Evolutionary conservation across 2,113 vertebrate genomes (phyloP).

Genomic region (Sturnus vulgaris): DNA sequence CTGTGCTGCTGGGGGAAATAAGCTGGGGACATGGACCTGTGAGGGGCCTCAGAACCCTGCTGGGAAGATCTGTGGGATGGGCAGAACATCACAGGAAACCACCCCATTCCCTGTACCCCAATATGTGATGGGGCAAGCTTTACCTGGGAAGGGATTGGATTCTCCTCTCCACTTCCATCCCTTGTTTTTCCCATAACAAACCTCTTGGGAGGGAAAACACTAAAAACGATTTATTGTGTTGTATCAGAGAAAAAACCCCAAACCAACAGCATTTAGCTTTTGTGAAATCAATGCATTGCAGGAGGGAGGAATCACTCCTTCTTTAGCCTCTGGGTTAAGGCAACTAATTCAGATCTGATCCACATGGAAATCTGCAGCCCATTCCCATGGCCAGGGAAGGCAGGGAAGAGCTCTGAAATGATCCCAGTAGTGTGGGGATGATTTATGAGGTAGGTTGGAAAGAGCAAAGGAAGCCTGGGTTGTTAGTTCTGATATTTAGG

Average conservation of each 20-base stretch:
- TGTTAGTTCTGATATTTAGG: constrained; percentile 40
- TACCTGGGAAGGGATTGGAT: not conserved
- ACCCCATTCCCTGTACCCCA: not conserved
- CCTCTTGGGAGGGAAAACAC: no score
- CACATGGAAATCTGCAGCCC: not conserved
- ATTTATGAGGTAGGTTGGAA: constrained; percentile 9
- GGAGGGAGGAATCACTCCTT: not conserved
- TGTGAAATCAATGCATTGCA: not conserved
- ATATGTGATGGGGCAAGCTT: fast-evolving
- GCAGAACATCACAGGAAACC: not conserved
- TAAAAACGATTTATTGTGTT: not conserved
- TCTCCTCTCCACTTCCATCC: not conserved
- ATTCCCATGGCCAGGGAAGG: not conserved
- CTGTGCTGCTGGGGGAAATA: fast-evolving
- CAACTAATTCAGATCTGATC: not conserved
- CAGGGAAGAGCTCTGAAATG: not conserved
- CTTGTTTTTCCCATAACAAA: not conserved
- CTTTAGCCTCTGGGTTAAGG: not conserved
- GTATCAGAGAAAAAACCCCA: not conserved
- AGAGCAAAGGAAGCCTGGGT: constrained; percentile 3
- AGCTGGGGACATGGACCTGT: not conserved
- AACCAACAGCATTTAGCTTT: not conserved
- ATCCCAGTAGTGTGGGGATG: not conserved
- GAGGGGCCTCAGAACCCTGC: not conserved
- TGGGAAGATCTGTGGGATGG: not conserved